phyloP scores from a whole-genome alignment of 2,888 invertebrate species.

The Rhagonycha lutea region DNA sequence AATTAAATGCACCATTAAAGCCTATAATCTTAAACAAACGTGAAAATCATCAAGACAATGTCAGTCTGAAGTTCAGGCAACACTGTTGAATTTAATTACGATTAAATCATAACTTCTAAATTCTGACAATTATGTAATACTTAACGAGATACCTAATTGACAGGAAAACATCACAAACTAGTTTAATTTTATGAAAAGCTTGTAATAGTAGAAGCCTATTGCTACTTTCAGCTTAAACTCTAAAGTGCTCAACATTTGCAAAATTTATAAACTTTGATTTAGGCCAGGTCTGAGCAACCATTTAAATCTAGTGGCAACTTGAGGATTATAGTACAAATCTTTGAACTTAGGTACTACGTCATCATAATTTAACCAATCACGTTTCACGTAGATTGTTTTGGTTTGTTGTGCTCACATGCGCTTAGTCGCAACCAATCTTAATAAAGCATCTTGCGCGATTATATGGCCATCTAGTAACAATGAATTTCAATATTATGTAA shows the following conservation, averaged over 20 bases:
- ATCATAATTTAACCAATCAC: no score
- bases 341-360: no score
- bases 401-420: no score
- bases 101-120: neutral
- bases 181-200: neutral
- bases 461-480: no score
- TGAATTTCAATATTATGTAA: no score
- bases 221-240: neutral
- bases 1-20: neutral
- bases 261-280: neutral
- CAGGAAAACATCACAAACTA: neutral
- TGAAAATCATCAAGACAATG: neutral
- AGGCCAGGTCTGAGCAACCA: neutral
- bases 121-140: neutral
- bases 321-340: no score
- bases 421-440: no score
- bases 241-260: neutral
- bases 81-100: neutral
- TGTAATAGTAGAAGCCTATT: neutral
- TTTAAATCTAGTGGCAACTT: no score
- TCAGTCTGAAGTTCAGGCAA: neutral
- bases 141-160: neutral
- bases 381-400: no score
- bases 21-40: neutral
- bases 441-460: no score